Percentiles rank a stretch among this genome's conserved stretches.
phyloP scores from a whole-genome alignment of 2,113 vertebrate species.

The Sphaerodactylus townsendi region DNA sequence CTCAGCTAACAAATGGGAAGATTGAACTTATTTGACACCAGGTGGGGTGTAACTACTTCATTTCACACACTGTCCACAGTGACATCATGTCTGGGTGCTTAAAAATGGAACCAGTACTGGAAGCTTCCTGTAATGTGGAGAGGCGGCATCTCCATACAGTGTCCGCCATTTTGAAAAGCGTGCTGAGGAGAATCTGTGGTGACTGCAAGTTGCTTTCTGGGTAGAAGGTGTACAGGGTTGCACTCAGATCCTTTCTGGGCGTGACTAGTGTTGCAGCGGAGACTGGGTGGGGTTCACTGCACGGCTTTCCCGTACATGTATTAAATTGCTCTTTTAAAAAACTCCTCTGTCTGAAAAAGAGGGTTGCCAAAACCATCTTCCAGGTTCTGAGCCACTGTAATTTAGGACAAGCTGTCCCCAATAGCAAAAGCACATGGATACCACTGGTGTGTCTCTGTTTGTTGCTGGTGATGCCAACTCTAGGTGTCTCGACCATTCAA shows the following conservation, averaged over 20 bases:
- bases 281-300: background rate
- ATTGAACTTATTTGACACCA: background rate
- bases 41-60: background rate
- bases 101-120: too few relatives aligned
- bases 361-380: background rate
- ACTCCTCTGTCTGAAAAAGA: background rate
- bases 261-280: background rate
- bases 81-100: too few relatives aligned
- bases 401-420: too few relatives aligned
- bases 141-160: too few relatives aligned
- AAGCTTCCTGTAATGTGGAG: too few relatives aligned
- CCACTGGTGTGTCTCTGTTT: background rate
- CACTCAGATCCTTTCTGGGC: background rate
- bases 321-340: background rate
- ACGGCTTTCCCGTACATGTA: background rate
- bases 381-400: background rate
- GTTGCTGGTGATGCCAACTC: background rate
- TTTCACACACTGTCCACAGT: background rate
- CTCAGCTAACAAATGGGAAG: too few relatives aligned
- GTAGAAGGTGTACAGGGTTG: background rate
- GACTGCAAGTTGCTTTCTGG: background rate
- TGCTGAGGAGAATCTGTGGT: background rate
- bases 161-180: background rate
- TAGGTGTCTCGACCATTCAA: background rate
- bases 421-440: background rate